Conservation (phyloP, 2,888 invertebrate genomes). For the Mimachlamys varia region DNA sequence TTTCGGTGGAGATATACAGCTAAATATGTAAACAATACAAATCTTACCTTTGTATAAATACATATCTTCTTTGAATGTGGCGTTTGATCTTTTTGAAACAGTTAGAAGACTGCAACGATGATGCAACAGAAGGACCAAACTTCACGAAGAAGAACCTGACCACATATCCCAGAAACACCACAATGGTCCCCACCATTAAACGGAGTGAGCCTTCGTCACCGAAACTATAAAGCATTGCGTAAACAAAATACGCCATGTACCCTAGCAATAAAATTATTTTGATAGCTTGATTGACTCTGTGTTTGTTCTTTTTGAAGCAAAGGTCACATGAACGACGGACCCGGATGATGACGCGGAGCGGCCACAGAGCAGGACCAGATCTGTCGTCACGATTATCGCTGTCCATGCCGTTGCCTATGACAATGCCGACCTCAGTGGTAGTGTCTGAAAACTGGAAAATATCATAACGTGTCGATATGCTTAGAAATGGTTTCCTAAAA, state of each 20-base stretch:
- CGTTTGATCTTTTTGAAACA: not conserved
- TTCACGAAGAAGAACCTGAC: slow-evolving; percentile 20
- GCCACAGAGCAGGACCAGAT: not conserved
- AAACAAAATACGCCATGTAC: slow-evolving; percentile 52
- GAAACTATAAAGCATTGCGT: slow-evolving; percentile 54
- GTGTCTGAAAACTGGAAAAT: not conserved
- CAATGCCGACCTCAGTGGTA: not conserved
- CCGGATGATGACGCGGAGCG: not conserved
- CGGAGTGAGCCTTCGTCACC: slow-evolving; percentile 63
- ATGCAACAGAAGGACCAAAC: not conserved
- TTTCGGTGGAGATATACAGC: too few species aligned
- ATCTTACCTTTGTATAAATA: not conserved
- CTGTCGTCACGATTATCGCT: not conserved
- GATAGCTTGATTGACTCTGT: not conserved
- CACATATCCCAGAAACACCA: slow-evolving; percentile 52
- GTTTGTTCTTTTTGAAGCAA: slow-evolving; percentile 25
- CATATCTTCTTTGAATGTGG: not conserved
- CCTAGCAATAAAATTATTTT: slow-evolving; percentile 40
- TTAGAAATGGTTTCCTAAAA: not conserved
- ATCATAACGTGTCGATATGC: not conserved
- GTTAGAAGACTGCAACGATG: not conserved
- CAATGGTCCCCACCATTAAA: slow-evolving; percentile 59
- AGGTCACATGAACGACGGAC: slow-evolving; percentile 37
- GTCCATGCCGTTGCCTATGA: not conserved
- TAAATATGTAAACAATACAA: not conserved